Conservation (phyloP, 2,888 invertebrate genomes). For the Cataglyphis livida region DNA sequence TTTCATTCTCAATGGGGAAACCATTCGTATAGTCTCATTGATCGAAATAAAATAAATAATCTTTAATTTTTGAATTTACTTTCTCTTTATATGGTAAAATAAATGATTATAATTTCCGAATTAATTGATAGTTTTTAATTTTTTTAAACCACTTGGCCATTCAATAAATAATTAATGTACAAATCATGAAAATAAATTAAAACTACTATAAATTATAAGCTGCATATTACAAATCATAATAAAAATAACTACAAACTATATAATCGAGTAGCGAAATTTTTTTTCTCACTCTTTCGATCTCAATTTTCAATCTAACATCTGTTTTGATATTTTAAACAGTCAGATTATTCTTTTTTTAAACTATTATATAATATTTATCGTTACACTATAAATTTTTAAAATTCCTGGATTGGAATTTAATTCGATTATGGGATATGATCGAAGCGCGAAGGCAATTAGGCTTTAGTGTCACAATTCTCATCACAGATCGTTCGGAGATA, state of each 20-base stretch:
- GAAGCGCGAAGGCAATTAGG: constrained; percentile 30
- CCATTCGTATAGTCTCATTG: not conserved
- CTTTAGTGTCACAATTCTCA: constrained; percentile 55
- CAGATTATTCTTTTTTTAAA: not conserved
- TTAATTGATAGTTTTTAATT: no score
- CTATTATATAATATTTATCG: not conserved
- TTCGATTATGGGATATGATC: constrained; percentile 7
- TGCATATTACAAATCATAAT: not conserved
- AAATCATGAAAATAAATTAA: not conserved
- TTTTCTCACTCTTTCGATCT: not conserved
- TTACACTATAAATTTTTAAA: not conserved
- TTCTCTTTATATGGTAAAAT: no score
- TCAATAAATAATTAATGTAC: not conserved
- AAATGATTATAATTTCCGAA: no score
- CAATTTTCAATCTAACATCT: not conserved
- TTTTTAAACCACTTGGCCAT: no score
- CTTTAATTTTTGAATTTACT: no score
- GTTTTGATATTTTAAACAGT: not conserved
- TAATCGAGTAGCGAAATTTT: not conserved
- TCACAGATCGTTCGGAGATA: constrained; percentile 34
- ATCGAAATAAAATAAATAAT: not conserved
- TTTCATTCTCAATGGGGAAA: not conserved
- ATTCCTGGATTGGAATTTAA: constrained; percentile 6
- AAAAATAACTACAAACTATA: not conserved
- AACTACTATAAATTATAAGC: not conserved